Evolutionary conservation across 2,888 invertebrate genomes (phyloP).

Genomic region (Lithosia quadra): DNA sequence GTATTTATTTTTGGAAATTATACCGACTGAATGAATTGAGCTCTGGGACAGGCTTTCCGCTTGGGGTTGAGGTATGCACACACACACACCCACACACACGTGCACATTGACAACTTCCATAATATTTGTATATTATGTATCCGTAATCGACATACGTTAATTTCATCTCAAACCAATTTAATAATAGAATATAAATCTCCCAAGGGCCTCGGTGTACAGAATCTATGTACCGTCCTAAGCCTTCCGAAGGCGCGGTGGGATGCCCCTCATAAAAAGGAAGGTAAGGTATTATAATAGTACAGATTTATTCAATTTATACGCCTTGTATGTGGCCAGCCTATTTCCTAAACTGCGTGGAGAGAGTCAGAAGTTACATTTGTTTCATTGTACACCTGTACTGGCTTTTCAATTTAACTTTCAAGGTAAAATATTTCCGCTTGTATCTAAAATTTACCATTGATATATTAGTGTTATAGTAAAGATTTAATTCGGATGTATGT

Average conservation of each 20-base stretch:
- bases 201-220: neutral
- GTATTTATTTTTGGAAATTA: too few species aligned
- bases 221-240: neutral
- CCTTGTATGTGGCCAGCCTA: neutral
- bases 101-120: neutral
- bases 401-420: conserved; percentile 1
- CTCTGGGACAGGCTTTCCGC: too few species aligned
- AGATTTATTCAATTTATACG: neutral
- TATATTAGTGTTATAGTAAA: neutral
- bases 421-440: neutral
- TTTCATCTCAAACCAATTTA: neutral
- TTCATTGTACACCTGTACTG: neutral
- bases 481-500: neutral
- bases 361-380: neutral
- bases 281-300: neutral
- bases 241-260: neutral
- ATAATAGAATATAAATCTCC: neutral
- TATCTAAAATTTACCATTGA: neutral
- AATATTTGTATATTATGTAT: neutral
- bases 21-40: too few species aligned
- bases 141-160: neutral
- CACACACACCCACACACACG: too few species aligned
- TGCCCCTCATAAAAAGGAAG: neutral
- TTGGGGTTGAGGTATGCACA: too few species aligned
- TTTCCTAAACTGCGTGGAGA: neutral